phyloP scores from a whole-genome alignment of 2,113 vertebrate genomes.

The Uropsilus gracilis region DNA sequence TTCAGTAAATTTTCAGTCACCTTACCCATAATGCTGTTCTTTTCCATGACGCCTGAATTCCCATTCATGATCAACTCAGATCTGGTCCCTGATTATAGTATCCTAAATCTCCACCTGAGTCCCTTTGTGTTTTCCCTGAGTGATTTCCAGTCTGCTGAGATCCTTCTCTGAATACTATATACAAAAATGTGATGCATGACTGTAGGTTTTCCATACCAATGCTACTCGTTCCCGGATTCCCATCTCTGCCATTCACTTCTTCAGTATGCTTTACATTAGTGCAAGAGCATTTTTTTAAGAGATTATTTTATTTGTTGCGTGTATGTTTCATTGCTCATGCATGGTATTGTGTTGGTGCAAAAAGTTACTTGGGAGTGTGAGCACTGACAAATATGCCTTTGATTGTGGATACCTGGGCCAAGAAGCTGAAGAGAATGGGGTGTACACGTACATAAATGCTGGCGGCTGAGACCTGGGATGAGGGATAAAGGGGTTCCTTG shows the following conservation, averaged over 20 bases:
- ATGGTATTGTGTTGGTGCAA: no score
- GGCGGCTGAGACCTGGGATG: no score
- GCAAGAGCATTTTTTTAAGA: not conserved
- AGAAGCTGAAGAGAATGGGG: no score
- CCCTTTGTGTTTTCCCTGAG: not conserved
- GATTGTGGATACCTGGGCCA: no score
- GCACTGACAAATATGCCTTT: no score
- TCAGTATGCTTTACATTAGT: not conserved
- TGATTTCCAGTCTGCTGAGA: not conserved
- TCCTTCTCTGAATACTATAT: not conserved
- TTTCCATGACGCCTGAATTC: slow-evolving; percentile 11
- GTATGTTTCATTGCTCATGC: no score
- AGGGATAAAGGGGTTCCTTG: no score
- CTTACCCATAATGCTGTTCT: not conserved
- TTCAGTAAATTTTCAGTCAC: not conserved
- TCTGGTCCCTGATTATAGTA: not conserved
- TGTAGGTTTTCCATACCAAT: not conserved
- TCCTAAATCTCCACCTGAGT: not conserved
- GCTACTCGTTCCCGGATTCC: not conserved
- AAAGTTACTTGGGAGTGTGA: no score
- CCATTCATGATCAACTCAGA: not conserved
- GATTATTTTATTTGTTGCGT: slow-evolving; percentile 30
- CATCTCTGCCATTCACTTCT: slow-evolving; percentile 18
- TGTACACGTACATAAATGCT: no score
- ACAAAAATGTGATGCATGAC: not conserved